These are phyloP conservation scores for Sander lucioperca DNA, from an alignment of 2,113 vertebrate species.

Conservation along the genomic window DNA sequence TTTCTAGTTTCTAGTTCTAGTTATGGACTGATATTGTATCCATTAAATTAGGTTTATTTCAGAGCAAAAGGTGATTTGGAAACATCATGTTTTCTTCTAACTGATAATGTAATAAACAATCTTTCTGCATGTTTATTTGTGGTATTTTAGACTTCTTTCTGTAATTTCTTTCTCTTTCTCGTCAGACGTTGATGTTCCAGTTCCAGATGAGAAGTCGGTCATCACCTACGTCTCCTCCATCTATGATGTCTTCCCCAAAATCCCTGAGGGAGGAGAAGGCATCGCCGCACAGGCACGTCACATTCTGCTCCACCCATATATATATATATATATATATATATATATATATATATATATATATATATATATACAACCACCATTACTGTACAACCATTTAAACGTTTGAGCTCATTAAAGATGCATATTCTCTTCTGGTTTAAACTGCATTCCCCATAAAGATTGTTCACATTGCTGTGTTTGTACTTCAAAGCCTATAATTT, in stretches of 20 bases:
- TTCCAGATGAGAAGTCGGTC: conserved; percentile 98
- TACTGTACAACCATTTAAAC: background rate
- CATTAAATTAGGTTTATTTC: background rate
- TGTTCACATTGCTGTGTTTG: background rate
- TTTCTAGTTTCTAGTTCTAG: background rate
- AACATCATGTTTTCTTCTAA: background rate
- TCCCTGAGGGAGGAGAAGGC: conserved; percentile 97
- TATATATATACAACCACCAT: background rate
- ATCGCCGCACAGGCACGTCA: conserved; percentile 90
- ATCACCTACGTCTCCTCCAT: conserved; percentile 99
- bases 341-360: too few relatives aligned
- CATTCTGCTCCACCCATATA: background rate
- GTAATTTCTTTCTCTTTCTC: background rate
- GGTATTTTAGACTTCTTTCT: background rate
- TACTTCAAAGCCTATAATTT: background rate
- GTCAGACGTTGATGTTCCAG: conserved; percentile 96
- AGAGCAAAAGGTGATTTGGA: background rate
- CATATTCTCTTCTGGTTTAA: background rate
- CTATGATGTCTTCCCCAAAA: conserved; percentile 99
- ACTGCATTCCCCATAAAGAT: background rate
- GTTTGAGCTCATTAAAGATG: background rate
- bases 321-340: background rate
- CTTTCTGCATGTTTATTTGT: background rate
- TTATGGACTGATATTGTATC: background rate
- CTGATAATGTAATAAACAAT: background rate